These are phyloP conservation scores for Scaptomyza reducta DNA, from an alignment of 2,888 invertebrate genomes.

Conservation along the genomic window DNA sequence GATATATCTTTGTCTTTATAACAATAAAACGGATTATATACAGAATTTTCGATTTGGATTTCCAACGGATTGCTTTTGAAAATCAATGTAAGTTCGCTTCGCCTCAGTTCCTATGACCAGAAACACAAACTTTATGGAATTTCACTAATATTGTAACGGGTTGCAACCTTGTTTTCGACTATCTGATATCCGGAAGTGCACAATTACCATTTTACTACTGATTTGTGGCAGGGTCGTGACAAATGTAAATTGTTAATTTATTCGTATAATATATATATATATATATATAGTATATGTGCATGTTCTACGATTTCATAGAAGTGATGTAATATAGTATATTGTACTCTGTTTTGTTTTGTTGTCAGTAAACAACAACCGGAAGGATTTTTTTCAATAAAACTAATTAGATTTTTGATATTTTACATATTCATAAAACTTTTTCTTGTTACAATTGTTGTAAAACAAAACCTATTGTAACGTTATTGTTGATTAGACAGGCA, in stretches of 20 bases:
- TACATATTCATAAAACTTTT: too few species aligned
- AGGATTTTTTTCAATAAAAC: conserved; percentile 4
- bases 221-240: conserved; percentile 64
- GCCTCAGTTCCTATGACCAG: too few species aligned
- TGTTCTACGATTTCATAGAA: neutral
- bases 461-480: too few species aligned
- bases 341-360: neutral
- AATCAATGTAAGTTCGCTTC: conserved; percentile 81
- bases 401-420: too few species aligned
- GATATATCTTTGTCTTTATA: conserved; percentile 34
- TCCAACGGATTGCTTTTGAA: conserved; percentile 82
- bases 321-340: conserved; percentile 2
- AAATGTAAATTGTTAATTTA: conserved; percentile 51
- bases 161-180: conserved; percentile 47
- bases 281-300: neutral
- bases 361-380: conserved; percentile 32
- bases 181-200: conserved; percentile 61
- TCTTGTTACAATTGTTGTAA: too few species aligned
- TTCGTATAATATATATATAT: conserved; percentile 7
- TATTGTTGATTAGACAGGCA: too few species aligned
- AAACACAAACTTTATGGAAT: too few species aligned
- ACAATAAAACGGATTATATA: conserved; percentile 13
- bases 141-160: conserved; percentile 9
- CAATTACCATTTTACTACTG: conserved; percentile 51
- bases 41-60: conserved; percentile 40